phyloP scores from a whole-genome alignment of 2,888 invertebrate genomes.

The Pemphredon lugubris region DNA sequence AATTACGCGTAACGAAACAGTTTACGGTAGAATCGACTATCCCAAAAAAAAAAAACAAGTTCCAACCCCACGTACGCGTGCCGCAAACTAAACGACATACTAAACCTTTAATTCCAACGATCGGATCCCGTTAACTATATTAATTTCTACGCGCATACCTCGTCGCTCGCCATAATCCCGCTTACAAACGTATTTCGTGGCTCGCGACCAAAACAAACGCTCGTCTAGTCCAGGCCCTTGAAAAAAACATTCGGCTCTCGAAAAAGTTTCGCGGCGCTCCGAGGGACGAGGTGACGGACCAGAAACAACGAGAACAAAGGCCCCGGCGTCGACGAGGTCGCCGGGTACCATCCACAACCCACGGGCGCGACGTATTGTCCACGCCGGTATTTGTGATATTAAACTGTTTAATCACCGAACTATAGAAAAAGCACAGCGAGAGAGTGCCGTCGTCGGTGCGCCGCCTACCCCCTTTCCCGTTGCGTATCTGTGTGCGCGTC shows the following conservation, averaged over 20 bases:
- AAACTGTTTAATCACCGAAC: constrained; percentile 75
- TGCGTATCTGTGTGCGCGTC: constrained; percentile 35
- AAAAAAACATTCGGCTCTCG: too few relatives aligned
- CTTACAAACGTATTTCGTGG: too few relatives aligned
- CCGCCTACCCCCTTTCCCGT: constrained; percentile 7
- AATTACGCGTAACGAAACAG: too few relatives aligned
- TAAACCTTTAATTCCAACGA: too few relatives aligned
- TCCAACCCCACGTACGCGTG: too few relatives aligned
- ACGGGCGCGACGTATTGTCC: constrained; percentile 53
- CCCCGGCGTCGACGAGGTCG: constrained; percentile 8
- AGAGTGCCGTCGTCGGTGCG: constrained; percentile 31
- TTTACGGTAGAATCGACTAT: too few relatives aligned
- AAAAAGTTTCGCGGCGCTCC: constrained; percentile 14
- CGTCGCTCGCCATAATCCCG: too few relatives aligned
- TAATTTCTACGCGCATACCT: too few relatives aligned
- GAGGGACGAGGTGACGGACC: constrained; percentile 40
- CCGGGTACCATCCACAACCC: not conserved
- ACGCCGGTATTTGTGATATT: constrained; percentile 70
- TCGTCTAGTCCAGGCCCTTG: too few relatives aligned
- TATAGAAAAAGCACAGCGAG: constrained; percentile 69
- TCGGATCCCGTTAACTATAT: too few relatives aligned
- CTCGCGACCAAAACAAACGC: not conserved
- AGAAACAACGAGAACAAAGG: constrained; percentile 47
- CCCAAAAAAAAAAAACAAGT: too few relatives aligned
- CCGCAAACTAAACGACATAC: too few relatives aligned